Conservation (phyloP, 1,140 invertebrate species). For the Drusus annulatus region DNA sequence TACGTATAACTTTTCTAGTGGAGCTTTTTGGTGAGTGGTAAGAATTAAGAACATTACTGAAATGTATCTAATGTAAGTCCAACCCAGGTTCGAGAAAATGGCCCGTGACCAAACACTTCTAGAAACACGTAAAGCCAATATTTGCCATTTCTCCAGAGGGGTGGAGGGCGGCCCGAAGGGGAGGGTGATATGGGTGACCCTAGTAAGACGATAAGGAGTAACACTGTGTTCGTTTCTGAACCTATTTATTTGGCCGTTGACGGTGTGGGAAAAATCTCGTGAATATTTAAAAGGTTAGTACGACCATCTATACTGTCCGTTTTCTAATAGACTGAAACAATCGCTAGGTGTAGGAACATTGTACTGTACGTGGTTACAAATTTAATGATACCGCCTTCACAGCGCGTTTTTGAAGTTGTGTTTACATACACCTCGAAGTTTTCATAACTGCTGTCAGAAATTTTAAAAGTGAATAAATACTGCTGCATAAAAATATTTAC, state of each 20-base stretch:
- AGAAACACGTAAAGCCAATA: conserved; percentile 59
- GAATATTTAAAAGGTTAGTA: neutral
- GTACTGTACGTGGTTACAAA: neutral
- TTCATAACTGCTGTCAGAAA: too few species aligned
- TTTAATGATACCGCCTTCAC: too few species aligned
- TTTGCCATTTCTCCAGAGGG: conserved; percentile 52
- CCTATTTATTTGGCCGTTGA: conserved; percentile 12
- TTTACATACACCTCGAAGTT: too few species aligned
- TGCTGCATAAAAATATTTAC: too few species aligned
- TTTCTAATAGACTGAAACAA: too few species aligned
- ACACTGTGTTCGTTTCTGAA: neutral
- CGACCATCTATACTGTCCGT: too few species aligned
- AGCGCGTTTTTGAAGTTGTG: too few species aligned
- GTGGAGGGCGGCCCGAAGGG: neutral
- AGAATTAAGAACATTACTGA: neutral
- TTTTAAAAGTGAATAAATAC: too few species aligned
- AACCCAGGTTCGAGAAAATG: conserved; percentile 46
- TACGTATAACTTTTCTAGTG: neutral
- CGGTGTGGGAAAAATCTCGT: neutral
- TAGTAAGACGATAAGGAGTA: neutral
- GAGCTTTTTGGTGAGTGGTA: neutral
- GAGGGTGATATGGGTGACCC: neutral
- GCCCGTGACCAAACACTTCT: conserved; percentile 56
- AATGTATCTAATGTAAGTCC: neutral
- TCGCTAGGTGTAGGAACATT: too few species aligned